These are phyloP conservation scores for Gastracanthus pulcherrimus DNA, from an alignment of 2,888 invertebrate species.

Conservation along the genomic window DNA sequence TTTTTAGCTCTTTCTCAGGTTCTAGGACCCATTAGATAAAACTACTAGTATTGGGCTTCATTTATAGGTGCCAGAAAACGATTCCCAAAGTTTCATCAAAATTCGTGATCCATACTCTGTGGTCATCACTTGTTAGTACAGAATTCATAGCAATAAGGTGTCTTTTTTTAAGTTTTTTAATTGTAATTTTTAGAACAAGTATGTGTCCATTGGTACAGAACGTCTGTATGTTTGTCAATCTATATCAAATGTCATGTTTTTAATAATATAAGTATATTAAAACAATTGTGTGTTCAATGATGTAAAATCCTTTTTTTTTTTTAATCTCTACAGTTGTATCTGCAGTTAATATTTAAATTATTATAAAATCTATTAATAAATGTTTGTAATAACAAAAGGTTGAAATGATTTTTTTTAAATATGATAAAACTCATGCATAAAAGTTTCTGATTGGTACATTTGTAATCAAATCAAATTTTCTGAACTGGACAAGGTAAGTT, in stretches of 20 bases:
- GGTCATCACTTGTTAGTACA: too few relatives aligned
- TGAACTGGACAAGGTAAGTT: background rate
- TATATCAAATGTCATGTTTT: conserved; percentile 33
- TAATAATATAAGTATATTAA: conserved; percentile 32
- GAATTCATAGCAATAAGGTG: conserved; percentile 43
- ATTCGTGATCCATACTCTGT: too few relatives aligned
- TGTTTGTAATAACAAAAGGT: conserved; percentile 48
- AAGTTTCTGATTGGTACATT: background rate
- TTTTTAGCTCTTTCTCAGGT: too few relatives aligned
- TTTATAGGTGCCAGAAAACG: too few relatives aligned
- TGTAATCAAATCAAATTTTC: background rate
- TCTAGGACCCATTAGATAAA: too few relatives aligned
- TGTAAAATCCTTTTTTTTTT: conserved; percentile 4
- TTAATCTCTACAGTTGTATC: conserved; percentile 20
- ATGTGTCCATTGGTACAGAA: conserved; percentile 34
- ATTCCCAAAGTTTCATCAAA: too few relatives aligned
- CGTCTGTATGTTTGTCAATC: conserved; percentile 33
- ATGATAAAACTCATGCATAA: background rate
- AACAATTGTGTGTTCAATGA: conserved; percentile 17
- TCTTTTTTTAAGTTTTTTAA: conserved; percentile 35
- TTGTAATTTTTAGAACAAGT: conserved; percentile 28
- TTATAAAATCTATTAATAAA: conserved; percentile 50
- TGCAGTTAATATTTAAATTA: conserved; percentile 34
- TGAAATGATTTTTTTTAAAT: background rate
- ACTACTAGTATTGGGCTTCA: too few relatives aligned